Base-by-base conservation (phyloP, 2,113 vertebrate genomes). In the Clarias magur region DNA sequence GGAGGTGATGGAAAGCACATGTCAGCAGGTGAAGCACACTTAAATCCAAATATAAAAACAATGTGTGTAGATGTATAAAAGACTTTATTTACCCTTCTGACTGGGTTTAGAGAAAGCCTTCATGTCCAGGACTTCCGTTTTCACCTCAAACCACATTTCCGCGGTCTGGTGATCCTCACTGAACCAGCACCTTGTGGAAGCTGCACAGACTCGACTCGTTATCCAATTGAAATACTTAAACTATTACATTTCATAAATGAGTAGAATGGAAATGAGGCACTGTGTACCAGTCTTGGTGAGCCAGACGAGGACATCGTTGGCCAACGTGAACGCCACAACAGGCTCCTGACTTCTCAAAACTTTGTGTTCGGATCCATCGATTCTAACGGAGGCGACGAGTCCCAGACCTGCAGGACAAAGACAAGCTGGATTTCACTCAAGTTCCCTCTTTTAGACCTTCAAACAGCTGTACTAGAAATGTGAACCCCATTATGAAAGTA, bases 111-210 rank as follows among this genome's bases (percentile, higher is more conserved):
- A 95, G 83, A 96, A 97, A 7, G 96, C 95, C 92, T 94, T 97
- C 82, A 99, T 88, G 88, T 92, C 89, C 82, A 96, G 85, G 82
- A 98, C 92, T 85, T 95, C 89, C 17, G 95, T 92, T 56, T 94
- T 92, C 60, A 96, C 90, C 0, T 93, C 93, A 90, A 98, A 98
- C 97, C 96, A 98, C 89, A 94, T 83, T n/a, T 91, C 95, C 80
- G 94, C 92, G 0, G 89, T 89, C 25, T 90, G 88, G 56, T 94
- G 94, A 80, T 93, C 91, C 0, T 94, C 95, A 84, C 92, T 94
- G 87, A 95, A 96, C 97, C 97, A 98, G 80, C 98, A 88, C 88
- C 93, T 96, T 48, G 92, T 94, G 88, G 91, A 95, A 87, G 90
- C 96, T 97, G 90, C 68, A 89, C 54, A 76, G 19, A 38, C 8